Conservation (phyloP, 2,797 vertebrate genomes). For the Etheostoma perlongum region DNA sequence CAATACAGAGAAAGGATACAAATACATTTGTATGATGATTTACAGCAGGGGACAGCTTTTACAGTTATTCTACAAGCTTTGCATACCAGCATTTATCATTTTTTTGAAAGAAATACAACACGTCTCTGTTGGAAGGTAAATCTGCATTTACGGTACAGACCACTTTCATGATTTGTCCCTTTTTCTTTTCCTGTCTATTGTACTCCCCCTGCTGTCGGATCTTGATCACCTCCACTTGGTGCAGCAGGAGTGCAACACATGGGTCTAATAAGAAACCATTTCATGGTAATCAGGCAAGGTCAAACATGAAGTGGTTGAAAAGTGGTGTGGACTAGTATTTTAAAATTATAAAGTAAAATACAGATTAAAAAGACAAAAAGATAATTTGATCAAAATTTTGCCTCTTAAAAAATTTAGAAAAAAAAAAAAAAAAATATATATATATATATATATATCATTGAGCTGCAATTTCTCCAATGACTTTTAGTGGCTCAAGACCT, state of each 20-base stretch:
- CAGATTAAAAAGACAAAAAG: background rate
- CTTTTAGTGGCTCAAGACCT: background rate
- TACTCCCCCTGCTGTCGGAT: background rate
- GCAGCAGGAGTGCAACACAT: constrained; percentile 6
- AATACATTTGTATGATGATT: background rate
- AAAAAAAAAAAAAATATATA: no score
- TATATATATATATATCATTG: background rate
- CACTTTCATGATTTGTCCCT: constrained; percentile 4
- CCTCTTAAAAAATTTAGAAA: background rate
- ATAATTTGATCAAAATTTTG: background rate
- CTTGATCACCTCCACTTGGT: constrained; percentile 27
- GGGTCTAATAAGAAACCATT: constrained; percentile 35
- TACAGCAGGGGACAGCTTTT: background rate
- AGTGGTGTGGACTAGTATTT: background rate
- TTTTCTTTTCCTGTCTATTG: background rate
- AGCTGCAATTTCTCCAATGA: background rate
- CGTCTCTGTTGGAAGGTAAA: background rate
- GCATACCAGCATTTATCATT: background rate
- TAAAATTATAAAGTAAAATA: no score
- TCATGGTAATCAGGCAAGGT: constrained; percentile 8
- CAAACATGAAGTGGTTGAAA: constrained; percentile 9
- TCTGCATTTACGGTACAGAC: constrained; percentile 10
- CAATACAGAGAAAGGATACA: background rate
- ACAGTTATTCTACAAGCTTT: background rate
- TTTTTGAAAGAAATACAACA: background rate